Evolutionary conservation across 1,140 invertebrate species (phyloP), one percentile per base, ranked within the genome.

Genomic region (Drosophila oshimai): DNA sequence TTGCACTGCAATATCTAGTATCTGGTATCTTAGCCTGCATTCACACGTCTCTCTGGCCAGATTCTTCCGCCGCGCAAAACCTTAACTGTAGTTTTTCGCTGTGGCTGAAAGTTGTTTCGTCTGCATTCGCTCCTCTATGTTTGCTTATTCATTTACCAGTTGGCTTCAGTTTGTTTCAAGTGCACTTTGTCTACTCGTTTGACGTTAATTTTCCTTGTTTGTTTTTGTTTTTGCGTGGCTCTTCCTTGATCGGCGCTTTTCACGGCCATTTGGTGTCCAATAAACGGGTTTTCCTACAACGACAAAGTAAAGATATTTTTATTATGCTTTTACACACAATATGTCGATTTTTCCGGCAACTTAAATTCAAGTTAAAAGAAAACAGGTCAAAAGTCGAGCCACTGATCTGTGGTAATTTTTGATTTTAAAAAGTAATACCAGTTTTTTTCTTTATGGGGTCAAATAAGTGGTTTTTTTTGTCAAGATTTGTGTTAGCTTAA

Each of bases 141-240:
- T 84, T 86, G 80, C 87, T 86, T 87, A 74, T 65, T 29, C 72
- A 68, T 75, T 87, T 86, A 86, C 81, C 80, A 84, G 80, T 86
- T 84, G 80, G 41, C 17, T 73, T 62, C 29, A 24, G 75, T 80
- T 65, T 73, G 61, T 61, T 80, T 80, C 71, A 55, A 73, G 50
- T 72, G 71, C 80, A 74, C 44, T 45, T 65, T 67, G 51, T 65
- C 62, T 60, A 61, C 54, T 33, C 37, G 28, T 15, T 47, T 51
- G 45, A 36, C 41, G 49, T 29, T 42, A 42, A 45, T 71, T 65
- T 62, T 62, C 36, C 33, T 37, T 44, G 70, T 46, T 15, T 17
- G 49, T 71, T 31, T 49, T 41, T 15, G 15, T 58, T 71, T 31
- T 49, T 41, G 46, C 33, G 12, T 24, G 29, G 41, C 5, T 31